Conservation (phyloP, 2,113 vertebrate species). For the Xenopus borealis region DNA sequence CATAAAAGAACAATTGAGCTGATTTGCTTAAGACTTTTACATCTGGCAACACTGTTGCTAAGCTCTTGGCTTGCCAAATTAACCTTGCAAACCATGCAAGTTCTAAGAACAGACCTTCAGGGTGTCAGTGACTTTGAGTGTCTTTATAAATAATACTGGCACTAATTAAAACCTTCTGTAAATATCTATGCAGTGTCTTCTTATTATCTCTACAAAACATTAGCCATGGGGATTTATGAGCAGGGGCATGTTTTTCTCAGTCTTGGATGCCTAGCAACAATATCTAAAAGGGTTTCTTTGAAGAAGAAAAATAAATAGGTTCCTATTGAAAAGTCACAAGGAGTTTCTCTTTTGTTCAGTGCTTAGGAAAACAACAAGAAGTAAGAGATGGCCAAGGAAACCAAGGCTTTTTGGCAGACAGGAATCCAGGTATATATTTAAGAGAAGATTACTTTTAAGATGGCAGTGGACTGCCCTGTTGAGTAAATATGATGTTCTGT, state of each 20-base stretch:
- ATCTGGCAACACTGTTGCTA: conserved; percentile 22
- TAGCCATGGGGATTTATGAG: not conserved
- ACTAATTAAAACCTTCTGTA: conserved; percentile 28
- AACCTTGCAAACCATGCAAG: not conserved
- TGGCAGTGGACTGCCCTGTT: no score
- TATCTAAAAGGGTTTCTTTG: conserved; percentile 16
- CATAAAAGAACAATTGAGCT: not conserved
- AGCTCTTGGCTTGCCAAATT: not conserved
- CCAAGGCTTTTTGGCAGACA: not conserved
- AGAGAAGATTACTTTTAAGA: not conserved
- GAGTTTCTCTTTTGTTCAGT: conserved; percentile 24
- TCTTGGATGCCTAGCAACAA: conserved; percentile 6
- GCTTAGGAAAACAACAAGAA: conserved; percentile 20
- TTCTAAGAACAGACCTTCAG: conserved; percentile 8
- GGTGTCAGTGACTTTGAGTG: conserved; percentile 15
- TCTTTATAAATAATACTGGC: conserved; percentile 13
- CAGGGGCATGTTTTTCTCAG: not conserved
- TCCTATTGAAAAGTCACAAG: not conserved
- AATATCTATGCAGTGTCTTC: conserved; percentile 24
- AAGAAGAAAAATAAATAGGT: conserved; percentile 20
- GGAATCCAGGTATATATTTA: not conserved
- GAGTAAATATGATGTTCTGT: no score
- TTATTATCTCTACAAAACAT: conserved; percentile 21
- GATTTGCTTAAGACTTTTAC: not conserved
- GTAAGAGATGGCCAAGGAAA: conserved; percentile 15